phyloP scores from a whole-genome alignment of 2,797 vertebrate species.

The Epinephelus malabaricus region DNA sequence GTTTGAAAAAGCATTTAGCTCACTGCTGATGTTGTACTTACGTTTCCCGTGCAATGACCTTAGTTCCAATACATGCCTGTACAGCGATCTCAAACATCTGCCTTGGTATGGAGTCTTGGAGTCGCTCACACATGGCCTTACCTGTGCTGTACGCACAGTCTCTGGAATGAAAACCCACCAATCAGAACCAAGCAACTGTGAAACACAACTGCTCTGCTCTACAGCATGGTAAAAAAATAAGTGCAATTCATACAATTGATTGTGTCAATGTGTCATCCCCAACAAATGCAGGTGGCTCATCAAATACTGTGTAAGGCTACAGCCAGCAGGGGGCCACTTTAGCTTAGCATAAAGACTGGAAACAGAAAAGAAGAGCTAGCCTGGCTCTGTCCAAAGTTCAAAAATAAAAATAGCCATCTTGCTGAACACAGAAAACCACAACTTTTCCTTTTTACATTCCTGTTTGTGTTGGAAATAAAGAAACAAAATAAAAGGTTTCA shows the following conservation, averaged over 20 bases:
- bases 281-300: too few relatives aligned
- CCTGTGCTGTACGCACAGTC: slow-evolving; percentile 88
- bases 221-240: neutral
- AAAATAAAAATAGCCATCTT: too few relatives aligned
- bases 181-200: neutral
- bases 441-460: too few relatives aligned
- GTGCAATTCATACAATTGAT: neutral
- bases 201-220: neutral
- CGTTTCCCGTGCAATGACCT: slow-evolving; percentile 96
- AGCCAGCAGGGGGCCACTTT: too few relatives aligned
- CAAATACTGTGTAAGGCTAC: too few relatives aligned
- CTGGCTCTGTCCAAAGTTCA: too few relatives aligned
- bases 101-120: slow-evolving; percentile 93
- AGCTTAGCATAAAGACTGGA: too few relatives aligned
- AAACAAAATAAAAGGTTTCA: too few relatives aligned
- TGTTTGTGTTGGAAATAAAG: too few relatives aligned
- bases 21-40: slow-evolving; percentile 79
- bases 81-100: slow-evolving; percentile 98
- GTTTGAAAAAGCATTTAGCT: neutral
- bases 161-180: slow-evolving; percentile 75
- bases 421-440: too few relatives aligned
- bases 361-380: too few relatives aligned
- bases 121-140: slow-evolving; percentile 93
- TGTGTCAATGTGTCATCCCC: too few relatives aligned
- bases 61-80: slow-evolving; percentile 93